Base-by-base conservation (phyloP, 2,797 vertebrate genomes). In the Hyperoplus immaculatus region DNA sequence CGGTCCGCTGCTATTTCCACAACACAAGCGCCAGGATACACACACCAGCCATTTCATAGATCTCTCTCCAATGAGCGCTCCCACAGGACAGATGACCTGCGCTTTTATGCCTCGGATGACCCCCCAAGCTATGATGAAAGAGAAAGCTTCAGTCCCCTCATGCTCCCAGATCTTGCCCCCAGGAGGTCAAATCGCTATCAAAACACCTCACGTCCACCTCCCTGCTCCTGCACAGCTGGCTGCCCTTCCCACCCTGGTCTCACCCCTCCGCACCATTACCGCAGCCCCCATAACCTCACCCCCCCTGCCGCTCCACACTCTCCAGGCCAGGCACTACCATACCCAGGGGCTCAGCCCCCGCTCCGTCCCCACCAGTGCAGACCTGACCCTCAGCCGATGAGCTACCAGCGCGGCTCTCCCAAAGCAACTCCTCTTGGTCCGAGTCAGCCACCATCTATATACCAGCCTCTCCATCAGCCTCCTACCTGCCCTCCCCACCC, bases 111-210 rank as follows among this genome's bases (percentile, higher is more conserved):
- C 54, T 95, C 94, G 14, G 96, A 96, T 85, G 96, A 96, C 70
- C 96, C 96, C 5, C 95, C 96, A 3, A 96, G 95, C 75, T 96
- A 96, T 13, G 96, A 96, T 61, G 96, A 96, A 58, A 91, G 95
- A 80, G 95, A 96, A 69, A 95, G 96, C 76, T 96, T 96, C 75
- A 96, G 95, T 83, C 95, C 95, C 0, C 87, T 95, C 29, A 67
- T 90, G 77, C 82, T 93, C 46, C 93, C 92, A 50, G 93, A 95
- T 87, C 84, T 96, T 75, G 87, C 91, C 3, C 66, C 73, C 39
- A 88, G 88, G 56, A 93, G 88, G 76, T 76, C 88, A 66, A 91
- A 86, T 69, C 90, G 85, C 41, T 94, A 93, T 85, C 94, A 95
- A 18, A 86, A 94, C 14, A 78, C 87, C 10, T 89, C 84, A 56